Evolutionary conservation across 2,113 vertebrate species (phyloP), one percentile per base, ranked within the genome.

Genomic region (Rhea americana): DNA sequence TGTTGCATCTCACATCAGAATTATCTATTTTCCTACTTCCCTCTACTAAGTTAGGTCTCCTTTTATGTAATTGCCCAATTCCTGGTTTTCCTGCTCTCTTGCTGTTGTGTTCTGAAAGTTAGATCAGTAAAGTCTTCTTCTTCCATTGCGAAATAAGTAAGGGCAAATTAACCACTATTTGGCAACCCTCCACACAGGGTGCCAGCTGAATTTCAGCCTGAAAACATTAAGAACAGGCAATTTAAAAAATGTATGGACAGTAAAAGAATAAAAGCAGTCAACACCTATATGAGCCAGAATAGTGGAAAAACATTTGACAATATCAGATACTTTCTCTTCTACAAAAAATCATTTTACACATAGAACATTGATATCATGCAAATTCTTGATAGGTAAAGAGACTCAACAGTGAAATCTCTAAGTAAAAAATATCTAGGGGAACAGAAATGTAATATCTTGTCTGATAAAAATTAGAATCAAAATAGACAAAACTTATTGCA

Each of bases 201-300:
- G 90, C 61, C 87, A 93, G 87, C 48, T 96, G 87, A 93, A 94
- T 93, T 96, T 93, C 90, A 88, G 90, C 66, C 80, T 78, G 78
- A 86, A 73, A 30, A 91, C 87, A 86, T 80, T 93, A 93, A 90
- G 80, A 94, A 48, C 70, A 55, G 39, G 73, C 85, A 94, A 95
- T 93, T 94, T 84, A 68, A 95, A 77, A 96, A 96, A 94, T 90
- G 16, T 89, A 94, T 90, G 93, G 87, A 87, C 48, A 92, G 65
- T 79, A 75, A 92, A 74, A 82, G 70, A 58, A 83, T 91, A 90
- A 93, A 95, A 89, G 19, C 59, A 81, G 37, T 37, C n/a, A 85
- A 77, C 58, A 67, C 62, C 56, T 35, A 37, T 82, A 65, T 28
- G 90, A 80, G 66, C 41, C 70, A 93, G 61, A 45, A 61, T 61